phyloP scores from a whole-genome alignment of 92 coral and sea anemone species.

The Phymanthus crucifer region DNA sequence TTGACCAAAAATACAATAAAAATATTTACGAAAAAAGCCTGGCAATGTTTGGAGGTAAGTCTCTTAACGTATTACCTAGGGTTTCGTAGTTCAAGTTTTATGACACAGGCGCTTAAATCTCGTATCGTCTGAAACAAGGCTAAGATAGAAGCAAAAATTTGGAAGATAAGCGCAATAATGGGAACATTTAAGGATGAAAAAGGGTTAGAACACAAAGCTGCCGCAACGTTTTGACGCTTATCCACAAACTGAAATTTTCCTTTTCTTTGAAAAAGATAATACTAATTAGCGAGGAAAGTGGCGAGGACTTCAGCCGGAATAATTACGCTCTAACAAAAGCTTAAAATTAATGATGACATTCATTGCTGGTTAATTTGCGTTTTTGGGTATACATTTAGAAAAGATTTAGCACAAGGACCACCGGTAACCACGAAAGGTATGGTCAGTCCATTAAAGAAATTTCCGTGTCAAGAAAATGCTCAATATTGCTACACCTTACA shows the following conservation, averaged over 20 bases:
- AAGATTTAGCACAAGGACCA: slow-evolving; percentile 41
- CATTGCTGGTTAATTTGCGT: slow-evolving; percentile 74
- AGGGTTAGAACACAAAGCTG: slow-evolving; percentile 20
- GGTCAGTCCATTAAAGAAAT: slow-evolving; percentile 53
- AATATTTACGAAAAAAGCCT: slow-evolving; percentile 41
- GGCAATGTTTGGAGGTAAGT: slow-evolving; percentile 14
- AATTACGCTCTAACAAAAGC: slow-evolving; percentile 59
- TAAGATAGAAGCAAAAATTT: slow-evolving; percentile 27
- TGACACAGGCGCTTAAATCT: slow-evolving; percentile 43
- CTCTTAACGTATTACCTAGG: slow-evolving; percentile 21
- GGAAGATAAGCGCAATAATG: slow-evolving; percentile 44
- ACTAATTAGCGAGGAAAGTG: slow-evolving; percentile 49
- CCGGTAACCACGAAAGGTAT: slow-evolving; percentile 51
- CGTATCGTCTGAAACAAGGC: slow-evolving; percentile 38
- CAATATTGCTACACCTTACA: slow-evolving; percentile 37
- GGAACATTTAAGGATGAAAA: slow-evolving; percentile 23
- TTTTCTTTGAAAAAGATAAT: slow-evolving; percentile 39
- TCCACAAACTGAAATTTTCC: slow-evolving; percentile 18
- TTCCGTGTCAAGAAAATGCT: slow-evolving; percentile 48
- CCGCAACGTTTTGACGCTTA: slow-evolving; percentile 22
- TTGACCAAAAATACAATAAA: slow-evolving; percentile 27
- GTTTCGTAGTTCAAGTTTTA: slow-evolving; percentile 34
- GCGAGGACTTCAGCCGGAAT: slow-evolving; percentile 48
- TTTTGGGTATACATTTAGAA: slow-evolving; percentile 69
- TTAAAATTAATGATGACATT: slow-evolving; percentile 63